phyloP scores from a whole-genome alignment of 2,113 vertebrate genomes.

The Nymphicus hollandicus region DNA sequence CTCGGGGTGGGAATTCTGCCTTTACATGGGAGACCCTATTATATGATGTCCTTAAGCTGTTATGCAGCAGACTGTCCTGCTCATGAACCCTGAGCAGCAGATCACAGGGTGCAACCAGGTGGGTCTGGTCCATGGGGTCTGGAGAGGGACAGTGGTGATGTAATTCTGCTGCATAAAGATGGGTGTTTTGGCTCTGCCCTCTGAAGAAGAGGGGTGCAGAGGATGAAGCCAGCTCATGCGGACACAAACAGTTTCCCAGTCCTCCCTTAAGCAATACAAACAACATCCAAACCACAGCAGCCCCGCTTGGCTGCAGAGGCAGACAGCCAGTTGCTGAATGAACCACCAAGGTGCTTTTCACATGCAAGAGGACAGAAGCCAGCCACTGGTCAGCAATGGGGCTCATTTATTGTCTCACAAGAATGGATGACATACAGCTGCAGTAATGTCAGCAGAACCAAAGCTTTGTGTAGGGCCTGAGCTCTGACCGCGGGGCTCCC shows the following conservation, averaged over 20 bases:
- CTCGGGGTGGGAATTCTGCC: neutral
- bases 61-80: neutral
- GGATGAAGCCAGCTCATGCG: neutral
- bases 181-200: neutral
- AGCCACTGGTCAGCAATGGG: neutral
- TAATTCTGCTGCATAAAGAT: neutral
- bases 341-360: neutral
- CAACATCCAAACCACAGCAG: neutral
- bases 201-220: neutral
- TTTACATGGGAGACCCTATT: neutral
- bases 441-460: slow-evolving; percentile 24
- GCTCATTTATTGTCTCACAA: slow-evolving; percentile 55
- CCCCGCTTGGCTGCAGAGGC: neutral
- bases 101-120: neutral
- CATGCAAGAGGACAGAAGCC: neutral
- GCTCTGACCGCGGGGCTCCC: neutral
- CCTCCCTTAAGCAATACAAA: neutral
- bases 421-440: neutral
- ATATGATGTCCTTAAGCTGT: neutral
- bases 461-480: slow-evolving; percentile 27
- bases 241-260: neutral
- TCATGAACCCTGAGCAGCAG: neutral
- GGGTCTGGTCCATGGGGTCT: neutral
- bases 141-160: neutral
- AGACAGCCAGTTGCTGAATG: neutral